phyloP scores from a whole-genome alignment of 2,888 invertebrate species.

The Emmelina monodactyla region DNA sequence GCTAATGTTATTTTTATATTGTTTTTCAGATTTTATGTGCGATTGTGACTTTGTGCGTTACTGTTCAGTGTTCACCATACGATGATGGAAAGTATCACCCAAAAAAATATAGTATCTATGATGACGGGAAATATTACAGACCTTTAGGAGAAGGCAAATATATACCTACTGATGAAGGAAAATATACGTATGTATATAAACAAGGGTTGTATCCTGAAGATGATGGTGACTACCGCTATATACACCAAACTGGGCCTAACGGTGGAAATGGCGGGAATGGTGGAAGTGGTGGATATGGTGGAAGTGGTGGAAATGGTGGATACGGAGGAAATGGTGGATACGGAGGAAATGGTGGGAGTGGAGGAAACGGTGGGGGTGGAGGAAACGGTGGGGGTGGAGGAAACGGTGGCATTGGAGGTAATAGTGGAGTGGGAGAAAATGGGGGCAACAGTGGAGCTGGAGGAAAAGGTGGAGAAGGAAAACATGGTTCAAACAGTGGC shows the following conservation, averaged over 20 bases:
- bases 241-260: constrained; percentile 43
- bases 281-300: constrained; percentile 25
- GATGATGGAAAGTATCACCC: constrained; percentile 46
- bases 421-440: too few relatives aligned
- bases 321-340: constrained; percentile 29
- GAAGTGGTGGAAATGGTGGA: constrained; percentile 25
- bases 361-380: constrained; percentile 21
- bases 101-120: constrained; percentile 30
- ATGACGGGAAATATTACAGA: constrained; percentile 52
- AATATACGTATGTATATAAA: constrained; percentile 51
- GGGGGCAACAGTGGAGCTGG: too few relatives aligned
- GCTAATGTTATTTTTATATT: background rate
- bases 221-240: constrained; percentile 59
- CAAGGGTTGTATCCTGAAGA: constrained; percentile 36
- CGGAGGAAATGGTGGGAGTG: constrained; percentile 23
- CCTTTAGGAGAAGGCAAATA: constrained; percentile 59
- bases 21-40: constrained; percentile 30
- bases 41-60: constrained; percentile 27
- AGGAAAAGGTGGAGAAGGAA: too few relatives aligned
- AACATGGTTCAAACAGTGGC: too few relatives aligned
- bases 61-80: constrained; percentile 29
- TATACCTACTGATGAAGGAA: constrained; percentile 58
- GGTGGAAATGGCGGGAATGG: constrained; percentile 32
- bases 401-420: constrained; percentile 19
- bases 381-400: constrained; percentile 21